These are phyloP conservation scores for Nerophis ophidion DNA, from an alignment of 2,113 vertebrate genomes.

Conservation along the genomic window DNA sequence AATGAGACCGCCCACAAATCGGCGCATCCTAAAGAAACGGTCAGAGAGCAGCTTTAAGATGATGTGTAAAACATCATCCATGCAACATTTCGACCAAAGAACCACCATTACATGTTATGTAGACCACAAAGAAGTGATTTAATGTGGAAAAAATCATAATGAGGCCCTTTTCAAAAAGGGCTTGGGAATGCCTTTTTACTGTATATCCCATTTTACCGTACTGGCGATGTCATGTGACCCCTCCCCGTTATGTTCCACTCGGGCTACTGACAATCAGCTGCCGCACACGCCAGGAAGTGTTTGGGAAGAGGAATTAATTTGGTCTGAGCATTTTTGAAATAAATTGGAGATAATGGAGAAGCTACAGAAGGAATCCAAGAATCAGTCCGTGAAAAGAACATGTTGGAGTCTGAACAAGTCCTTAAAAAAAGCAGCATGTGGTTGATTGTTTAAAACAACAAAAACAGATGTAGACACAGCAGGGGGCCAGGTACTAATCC, in stretches of 20 bases:
- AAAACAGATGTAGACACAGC: constrained; percentile 32
- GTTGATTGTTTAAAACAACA: constrained; percentile 31
- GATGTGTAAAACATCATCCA: no score
- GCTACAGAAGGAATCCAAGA: not conserved
- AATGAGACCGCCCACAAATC: no score
- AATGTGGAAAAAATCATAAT: no score
- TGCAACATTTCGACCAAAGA: no score
- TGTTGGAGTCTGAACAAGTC: constrained; percentile 22
- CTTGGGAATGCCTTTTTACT: not conserved
- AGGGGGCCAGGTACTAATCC: constrained; percentile 42
- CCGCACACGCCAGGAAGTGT: constrained; percentile 20
- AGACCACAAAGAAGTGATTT: no score
- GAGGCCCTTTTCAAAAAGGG: no score
- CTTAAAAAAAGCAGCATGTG: constrained; percentile 42
- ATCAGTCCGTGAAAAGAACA: constrained; percentile 1
- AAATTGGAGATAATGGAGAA: not conserved
- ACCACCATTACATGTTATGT: no score
- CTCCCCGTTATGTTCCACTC: constrained; percentile 37
- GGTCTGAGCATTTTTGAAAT: constrained; percentile 11
- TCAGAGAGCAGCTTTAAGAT: no score
- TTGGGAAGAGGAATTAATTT: constrained; percentile 25
- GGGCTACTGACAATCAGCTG: constrained; percentile 40
- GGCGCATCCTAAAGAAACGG: no score
- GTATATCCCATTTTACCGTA: constrained; percentile 12
- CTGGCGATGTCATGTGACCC: constrained; percentile 19